Conservation (phyloP, 2,797 vertebrate genomes). For the Enteromius unitaeniatus region DNA sequence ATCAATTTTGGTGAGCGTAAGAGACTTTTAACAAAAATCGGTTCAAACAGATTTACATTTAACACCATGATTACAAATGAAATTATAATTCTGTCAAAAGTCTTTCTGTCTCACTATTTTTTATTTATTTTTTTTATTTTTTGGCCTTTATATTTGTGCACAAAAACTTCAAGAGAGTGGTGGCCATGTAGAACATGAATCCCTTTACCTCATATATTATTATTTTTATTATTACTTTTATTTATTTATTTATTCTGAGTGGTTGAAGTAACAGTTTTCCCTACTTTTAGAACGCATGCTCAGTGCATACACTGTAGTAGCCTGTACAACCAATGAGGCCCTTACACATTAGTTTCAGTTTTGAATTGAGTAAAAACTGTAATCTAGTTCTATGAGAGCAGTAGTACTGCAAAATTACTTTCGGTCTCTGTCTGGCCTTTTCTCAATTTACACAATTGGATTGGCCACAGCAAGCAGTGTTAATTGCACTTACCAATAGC, state of each 20-base stretch:
- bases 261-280: background rate
- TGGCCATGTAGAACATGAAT: background rate
- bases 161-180: no score
- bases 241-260: background rate
- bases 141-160: background rate
- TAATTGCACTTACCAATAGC: constrained; percentile 10
- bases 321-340: background rate
- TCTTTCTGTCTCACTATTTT: background rate
- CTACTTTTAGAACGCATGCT: background rate
- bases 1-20: background rate
- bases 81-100: background rate
- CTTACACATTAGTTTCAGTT: background rate
- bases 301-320: background rate
- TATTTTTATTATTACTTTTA: background rate
- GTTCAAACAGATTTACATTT: background rate
- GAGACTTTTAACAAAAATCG: background rate
- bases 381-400: background rate
- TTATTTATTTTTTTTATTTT: background rate
- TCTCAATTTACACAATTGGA: constrained; percentile 8
- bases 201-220: background rate
- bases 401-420: background rate
- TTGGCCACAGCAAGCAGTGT: constrained; percentile 23
- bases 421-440: background rate
- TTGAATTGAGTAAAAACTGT: background rate
- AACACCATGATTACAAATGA: background rate